A percentile compares a stretch with the other conserved stretches of the same genome.
phyloP scores from a whole-genome alignment of 2,888 invertebrate species.

The Acheta domesticus region DNA sequence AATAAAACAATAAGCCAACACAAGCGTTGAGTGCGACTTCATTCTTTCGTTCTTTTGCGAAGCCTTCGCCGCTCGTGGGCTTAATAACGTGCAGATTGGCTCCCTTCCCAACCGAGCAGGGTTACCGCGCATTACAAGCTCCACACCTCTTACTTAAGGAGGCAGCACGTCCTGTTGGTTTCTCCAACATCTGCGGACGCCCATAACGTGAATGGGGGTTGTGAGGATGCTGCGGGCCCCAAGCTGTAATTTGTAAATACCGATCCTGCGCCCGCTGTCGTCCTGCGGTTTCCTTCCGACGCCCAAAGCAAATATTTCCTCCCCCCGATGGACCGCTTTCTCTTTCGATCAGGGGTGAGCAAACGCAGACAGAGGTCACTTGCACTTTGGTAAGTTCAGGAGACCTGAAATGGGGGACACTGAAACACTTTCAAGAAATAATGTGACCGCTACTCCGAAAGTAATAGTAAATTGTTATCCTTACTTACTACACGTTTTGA shows the following conservation, averaged over 20 bases:
- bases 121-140: not conserved
- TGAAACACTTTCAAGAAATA: too few relatives aligned
- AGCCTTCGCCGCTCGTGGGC: not conserved
- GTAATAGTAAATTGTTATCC: too few relatives aligned
- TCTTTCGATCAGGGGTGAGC: not conserved
- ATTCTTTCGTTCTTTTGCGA: not conserved
- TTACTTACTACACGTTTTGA: too few relatives aligned
- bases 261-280: not conserved
- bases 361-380: too few relatives aligned
- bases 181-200: not conserved
- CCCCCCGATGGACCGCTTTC: not conserved
- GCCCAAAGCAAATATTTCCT: not conserved
- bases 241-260: not conserved
- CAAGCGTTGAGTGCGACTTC: too few relatives aligned
- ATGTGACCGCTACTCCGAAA: too few relatives aligned
- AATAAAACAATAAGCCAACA: too few relatives aligned
- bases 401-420: too few relatives aligned
- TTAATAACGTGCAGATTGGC: not conserved
- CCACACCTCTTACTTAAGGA: not conserved
- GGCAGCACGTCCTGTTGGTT: not conserved
- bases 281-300: not conserved
- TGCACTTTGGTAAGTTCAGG: too few relatives aligned
- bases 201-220: not conserved
- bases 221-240: not conserved
- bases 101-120: not conserved